Evolutionary conservation across 2,797 vertebrate genomes (phyloP), one percentile per base, ranked within the genome.

Genomic region (Antennarius maculatus): DNA sequence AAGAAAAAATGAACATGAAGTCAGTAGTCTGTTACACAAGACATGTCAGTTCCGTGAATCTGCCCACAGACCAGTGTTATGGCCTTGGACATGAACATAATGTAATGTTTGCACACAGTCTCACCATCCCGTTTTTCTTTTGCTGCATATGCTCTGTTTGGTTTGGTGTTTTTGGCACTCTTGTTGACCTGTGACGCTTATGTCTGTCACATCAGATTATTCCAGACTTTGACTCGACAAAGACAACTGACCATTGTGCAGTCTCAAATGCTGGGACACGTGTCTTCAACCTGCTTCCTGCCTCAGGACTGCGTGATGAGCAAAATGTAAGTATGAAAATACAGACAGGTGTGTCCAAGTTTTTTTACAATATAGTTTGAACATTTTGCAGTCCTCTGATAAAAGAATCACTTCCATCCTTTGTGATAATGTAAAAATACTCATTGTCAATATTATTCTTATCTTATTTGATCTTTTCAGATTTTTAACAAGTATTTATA

Each of bases 241-340:
- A 85, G 53, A 39, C 55, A 71, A 13, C 69, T 80, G 55, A 88
- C 61, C 1, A 41, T 41, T 0, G 61, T 74, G 0, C 59, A 87
- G 51, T 16, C 59, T 2, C 28, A 86, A 3, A 85, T 96, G 60
- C 85, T 89, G 51, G 63, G 88, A 31, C 72, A 11, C 0, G 61
- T 96, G 1, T 80, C 94, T 31, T 74, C 0, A 0, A 88, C 82
- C 66, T 97, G 96, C 78, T 96, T 97, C 79, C 63, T 84, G 94
- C 56, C 50, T 0, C 34, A 48, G 29, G 75, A 85, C 78, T 95
- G 95, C 76, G 72, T 70, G 1, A 52, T 27, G 2, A 61, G 61
- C 17, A 16, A 34, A 50, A 81, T 39, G 92, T 93, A 41, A 86
- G 89, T 75, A 62, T 4, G 70, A 9, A 49, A 52, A 61, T 34